Percentiles rank a stretch among this genome's conserved stretches.
phyloP scores from a whole-genome alignment of 2,113 vertebrate species.

The Siniperca chuatsi region DNA sequence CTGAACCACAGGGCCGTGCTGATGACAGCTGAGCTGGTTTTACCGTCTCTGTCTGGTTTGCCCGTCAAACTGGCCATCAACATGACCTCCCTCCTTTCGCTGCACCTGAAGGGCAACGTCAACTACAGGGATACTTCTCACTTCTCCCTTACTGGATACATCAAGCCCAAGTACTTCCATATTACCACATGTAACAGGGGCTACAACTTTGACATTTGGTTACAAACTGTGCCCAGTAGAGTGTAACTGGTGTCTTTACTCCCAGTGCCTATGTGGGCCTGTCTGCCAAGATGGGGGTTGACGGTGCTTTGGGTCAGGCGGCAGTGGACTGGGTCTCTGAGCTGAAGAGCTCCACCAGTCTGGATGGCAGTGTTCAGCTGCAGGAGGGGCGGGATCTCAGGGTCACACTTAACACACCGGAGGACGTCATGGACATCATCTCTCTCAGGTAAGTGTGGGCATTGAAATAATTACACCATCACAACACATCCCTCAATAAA shows the following conservation, averaged over 20 bases:
- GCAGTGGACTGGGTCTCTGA: slow-evolving; percentile 87
- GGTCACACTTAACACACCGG: slow-evolving; percentile 87
- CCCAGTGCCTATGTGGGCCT: slow-evolving; percentile 86
- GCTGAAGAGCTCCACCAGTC: slow-evolving; percentile 82
- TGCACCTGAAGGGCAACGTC: slow-evolving; percentile 84
- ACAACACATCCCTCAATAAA: background rate
- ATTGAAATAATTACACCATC: background rate
- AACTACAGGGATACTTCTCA: slow-evolving; percentile 84
- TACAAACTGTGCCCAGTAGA: background rate
- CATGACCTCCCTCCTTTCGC: slow-evolving; percentile 83
- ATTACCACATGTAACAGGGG: background rate
- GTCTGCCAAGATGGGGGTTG: slow-evolving; percentile 86
- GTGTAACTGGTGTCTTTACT: slow-evolving; percentile 32
- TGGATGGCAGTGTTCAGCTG: slow-evolving; percentile 87
- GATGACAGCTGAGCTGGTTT: slow-evolving; percentile 83
- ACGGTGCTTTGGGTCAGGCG: slow-evolving; percentile 83
- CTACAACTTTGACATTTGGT: background rate
- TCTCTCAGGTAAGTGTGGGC: slow-evolving; percentile 81
- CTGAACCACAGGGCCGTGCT: slow-evolving; percentile 85
- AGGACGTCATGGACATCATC: slow-evolving; percentile 88
- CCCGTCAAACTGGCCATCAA: slow-evolving; percentile 87
- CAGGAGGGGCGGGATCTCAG: slow-evolving; percentile 89
- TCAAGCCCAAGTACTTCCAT: slow-evolving; percentile 87
- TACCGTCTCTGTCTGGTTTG: slow-evolving; percentile 89
- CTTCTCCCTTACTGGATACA: slow-evolving; percentile 87